phyloP scores from a whole-genome alignment of 2,797 vertebrate genomes.

The Parauchenoglanis ngamensis region DNA sequence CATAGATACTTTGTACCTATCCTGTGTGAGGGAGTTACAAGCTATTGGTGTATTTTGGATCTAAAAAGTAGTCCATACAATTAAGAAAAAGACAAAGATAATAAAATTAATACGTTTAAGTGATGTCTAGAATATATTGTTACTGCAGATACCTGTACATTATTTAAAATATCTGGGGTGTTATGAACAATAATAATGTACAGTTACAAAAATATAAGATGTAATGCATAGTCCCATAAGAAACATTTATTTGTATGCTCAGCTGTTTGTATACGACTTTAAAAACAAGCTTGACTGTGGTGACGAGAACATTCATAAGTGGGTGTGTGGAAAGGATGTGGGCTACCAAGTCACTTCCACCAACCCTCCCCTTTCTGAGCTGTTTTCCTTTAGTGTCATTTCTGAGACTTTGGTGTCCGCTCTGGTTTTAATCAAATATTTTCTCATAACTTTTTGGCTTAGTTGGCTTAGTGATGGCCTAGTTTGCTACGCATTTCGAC shows the following conservation, averaged over 20 bases:
- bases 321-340: slow-evolving; percentile 56
- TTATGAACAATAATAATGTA: neutral
- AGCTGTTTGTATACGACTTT: neutral
- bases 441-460: neutral
- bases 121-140: neutral
- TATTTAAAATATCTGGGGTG: neutral
- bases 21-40: neutral
- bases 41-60: neutral
- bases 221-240: neutral
- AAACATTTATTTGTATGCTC: neutral
- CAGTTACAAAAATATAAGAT: neutral
- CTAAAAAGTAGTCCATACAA: neutral
- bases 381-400: slow-evolving; percentile 34
- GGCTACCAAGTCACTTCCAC: slow-evolving; percentile 49
- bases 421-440: slow-evolving; percentile 4
- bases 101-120: neutral
- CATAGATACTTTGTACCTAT: neutral
- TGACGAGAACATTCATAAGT: slow-evolving; percentile 19
- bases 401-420: slow-evolving; percentile 20
- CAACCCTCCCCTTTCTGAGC: slow-evolving; percentile 21
- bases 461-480: neutral
- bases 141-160: neutral
- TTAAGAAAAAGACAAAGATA: neutral
- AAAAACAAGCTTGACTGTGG: neutral
- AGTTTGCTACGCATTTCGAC: slow-evolving; percentile 6